These are phyloP conservation scores for Athalia circularis DNA, from an alignment of 2,888 invertebrate genomes.

Conservation along the genomic window DNA sequence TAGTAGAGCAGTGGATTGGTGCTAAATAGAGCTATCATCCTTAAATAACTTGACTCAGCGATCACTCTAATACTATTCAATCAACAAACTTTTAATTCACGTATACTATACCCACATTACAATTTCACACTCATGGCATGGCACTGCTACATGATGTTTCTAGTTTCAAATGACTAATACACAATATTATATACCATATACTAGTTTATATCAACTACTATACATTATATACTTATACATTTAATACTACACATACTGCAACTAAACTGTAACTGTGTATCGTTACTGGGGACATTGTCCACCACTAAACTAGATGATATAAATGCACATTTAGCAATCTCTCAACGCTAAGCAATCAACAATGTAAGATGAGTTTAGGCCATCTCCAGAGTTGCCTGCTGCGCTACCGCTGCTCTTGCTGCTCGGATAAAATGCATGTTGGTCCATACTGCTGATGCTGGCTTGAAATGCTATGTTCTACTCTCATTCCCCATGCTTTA, in stretches of 20 bases:
- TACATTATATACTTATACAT: conserved; percentile 50
- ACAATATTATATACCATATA: conserved; percentile 17
- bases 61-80: conserved; percentile 34
- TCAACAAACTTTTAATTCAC: background rate
- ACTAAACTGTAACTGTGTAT: conserved; percentile 57
- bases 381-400: conserved; percentile 74
- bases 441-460: conserved; percentile 3
- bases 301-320: conserved; percentile 57
- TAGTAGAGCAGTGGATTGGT: conserved; percentile 48
- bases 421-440: conserved; percentile 26
- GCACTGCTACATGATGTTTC: conserved; percentile 48
- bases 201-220: conserved; percentile 32
- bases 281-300: conserved; percentile 55
- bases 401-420: conserved; percentile 46
- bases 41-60: conserved; percentile 34
- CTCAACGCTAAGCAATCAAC: conserved; percentile 67
- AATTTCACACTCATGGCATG: conserved; percentile 49
- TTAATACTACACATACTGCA: conserved; percentile 42
- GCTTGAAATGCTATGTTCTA: conserved; percentile 32
- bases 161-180: conserved; percentile 40
- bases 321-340: conserved; percentile 64
- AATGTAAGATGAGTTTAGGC: conserved; percentile 71
- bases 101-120: conserved; percentile 28
- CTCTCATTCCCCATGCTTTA: conserved; percentile 37
- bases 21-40: conserved; percentile 45